Evolutionary conservation across 2,888 invertebrate species (phyloP), one percentile per base, ranked within the genome.

Genomic region (Diplolepis rosae): DNA sequence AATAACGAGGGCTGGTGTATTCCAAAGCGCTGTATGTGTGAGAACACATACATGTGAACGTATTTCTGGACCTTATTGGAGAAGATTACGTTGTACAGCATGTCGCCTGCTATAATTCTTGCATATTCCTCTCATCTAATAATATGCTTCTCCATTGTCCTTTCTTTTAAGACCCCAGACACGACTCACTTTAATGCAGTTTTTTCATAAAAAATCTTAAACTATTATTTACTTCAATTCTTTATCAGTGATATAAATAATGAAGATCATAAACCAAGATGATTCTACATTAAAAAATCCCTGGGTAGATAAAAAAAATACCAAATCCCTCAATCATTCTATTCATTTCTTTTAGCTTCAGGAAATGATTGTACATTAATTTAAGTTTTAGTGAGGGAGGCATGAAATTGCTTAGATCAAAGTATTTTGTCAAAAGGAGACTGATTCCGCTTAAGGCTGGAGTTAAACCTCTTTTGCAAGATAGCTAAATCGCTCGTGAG

Each of bases 81-180:
- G n/a, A 24, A 52, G 15, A 78, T 78, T 76, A 76, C 74, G 68
- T 66, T 51, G 70, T 68, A 73, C 71, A 71, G 73, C 68, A 77
- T 71, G 77, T 76, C 72, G 69, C 73, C 70, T 66, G 69, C 72
- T 74, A 71, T 79, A 78, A 79, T 76, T 79, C 76, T 75, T 74
- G 71, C 77, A 74, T 77, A 77, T 74, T 74, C 74, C 70, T 65
- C 11, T n/a, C 65, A 52, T 70, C 74, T 67, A 71, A 76, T 74
- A 79, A 79, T 78, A 77, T 77, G 75, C 75, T 77, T 71, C 48
- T 51, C 56, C 67, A 77, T 77, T 74, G 71, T 71, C 76, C 72
- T 73, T 78, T n/a, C 27, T 51, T 24, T 13, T n/a, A 28, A n/a
- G 24, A 51, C n/a, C 5, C 13, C 35, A 32, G 4, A 2, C 35